Conservation (phyloP, 2,888 invertebrate genomes). For the Dioctria linearis region DNA sequence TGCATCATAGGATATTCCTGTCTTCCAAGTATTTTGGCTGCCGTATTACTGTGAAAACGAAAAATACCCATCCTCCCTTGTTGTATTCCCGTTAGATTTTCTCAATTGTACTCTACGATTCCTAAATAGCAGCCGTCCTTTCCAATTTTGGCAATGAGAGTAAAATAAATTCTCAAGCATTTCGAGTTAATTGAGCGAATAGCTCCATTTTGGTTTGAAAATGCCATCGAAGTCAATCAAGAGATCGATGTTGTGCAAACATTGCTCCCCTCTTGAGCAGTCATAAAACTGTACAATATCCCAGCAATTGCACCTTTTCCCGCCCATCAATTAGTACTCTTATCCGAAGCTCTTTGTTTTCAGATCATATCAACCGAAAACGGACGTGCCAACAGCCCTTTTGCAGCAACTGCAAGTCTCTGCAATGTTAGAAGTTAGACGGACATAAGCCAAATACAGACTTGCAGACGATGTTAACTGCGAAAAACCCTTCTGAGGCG, state of each 20-base stretch:
- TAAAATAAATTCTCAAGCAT: neutral
- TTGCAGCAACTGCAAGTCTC: neutral
- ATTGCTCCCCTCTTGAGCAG: neutral
- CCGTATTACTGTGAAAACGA: no score
- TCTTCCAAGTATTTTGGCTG: no score
- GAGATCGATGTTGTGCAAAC: slow-evolving; percentile 5
- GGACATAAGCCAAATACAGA: neutral
- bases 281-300: slow-evolving; percentile 28
- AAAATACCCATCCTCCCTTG: neutral
- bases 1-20: no score
- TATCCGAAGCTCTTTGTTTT: slow-evolving; percentile 37
- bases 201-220: slow-evolving; percentile 19
- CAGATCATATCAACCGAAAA: neutral
- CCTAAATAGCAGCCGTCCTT: neutral
- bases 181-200: slow-evolving; percentile 2
- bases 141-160: neutral
- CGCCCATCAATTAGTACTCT: slow-evolving; percentile 56
- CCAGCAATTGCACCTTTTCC: slow-evolving; percentile 31
- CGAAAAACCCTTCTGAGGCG: neutral
- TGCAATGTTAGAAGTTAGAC: no score
- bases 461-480: slow-evolving; percentile 4
- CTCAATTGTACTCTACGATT: no score
- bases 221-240: slow-evolving; percentile 31
- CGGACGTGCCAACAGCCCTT: slow-evolving; percentile 18
- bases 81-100: no score